phyloP scores from a whole-genome alignment of 2,888 invertebrate species.

The Strigamia transsilvanica region DNA sequence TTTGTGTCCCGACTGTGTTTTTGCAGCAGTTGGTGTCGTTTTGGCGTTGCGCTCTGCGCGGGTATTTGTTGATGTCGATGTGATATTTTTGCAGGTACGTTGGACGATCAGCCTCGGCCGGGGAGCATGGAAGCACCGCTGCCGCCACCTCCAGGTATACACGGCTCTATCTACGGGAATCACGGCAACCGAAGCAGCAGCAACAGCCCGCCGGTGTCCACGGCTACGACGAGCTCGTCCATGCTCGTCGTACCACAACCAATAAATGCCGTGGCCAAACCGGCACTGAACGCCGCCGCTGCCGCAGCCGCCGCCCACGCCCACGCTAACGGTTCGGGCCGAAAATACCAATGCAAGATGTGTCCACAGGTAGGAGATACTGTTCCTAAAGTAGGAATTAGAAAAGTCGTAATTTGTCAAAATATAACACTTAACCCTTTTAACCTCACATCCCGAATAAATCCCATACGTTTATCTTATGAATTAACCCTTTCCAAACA shows the following conservation, averaged over 20 bases:
- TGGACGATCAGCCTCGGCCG: constrained; percentile 58
- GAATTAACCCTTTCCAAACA: neutral
- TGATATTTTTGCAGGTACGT: constrained; percentile 50
- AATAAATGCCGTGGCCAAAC: constrained; percentile 73
- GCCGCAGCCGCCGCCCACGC: constrained; percentile 62
- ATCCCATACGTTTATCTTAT: neutral
- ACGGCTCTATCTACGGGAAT: constrained; percentile 58
- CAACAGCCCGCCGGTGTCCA: constrained; percentile 67
- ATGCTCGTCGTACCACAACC: constrained; percentile 90
- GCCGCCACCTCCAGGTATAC: constrained; percentile 56
- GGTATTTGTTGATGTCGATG: constrained; percentile 19
- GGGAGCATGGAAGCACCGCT: constrained; percentile 58
- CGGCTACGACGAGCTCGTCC: constrained; percentile 67
- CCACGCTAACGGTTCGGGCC: constrained; percentile 66
- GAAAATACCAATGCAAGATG: constrained; percentile 97
- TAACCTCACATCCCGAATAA: neutral
- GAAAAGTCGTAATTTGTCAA: constrained; percentile 6
- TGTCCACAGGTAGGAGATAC: constrained; percentile 82
- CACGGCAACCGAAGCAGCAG: constrained; percentile 62
- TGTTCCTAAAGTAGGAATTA: constrained; percentile 46
- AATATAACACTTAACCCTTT: constrained; percentile 9
- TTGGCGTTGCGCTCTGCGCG: neutral
- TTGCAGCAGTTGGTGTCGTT: neutral
- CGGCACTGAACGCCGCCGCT: constrained; percentile 64
- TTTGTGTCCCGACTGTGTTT: neutral